Percentiles rank a stretch among this genome's conserved stretches.
phyloP scores from a whole-genome alignment of 2,113 vertebrate species.

The Nerophis lumbriciformis region DNA sequence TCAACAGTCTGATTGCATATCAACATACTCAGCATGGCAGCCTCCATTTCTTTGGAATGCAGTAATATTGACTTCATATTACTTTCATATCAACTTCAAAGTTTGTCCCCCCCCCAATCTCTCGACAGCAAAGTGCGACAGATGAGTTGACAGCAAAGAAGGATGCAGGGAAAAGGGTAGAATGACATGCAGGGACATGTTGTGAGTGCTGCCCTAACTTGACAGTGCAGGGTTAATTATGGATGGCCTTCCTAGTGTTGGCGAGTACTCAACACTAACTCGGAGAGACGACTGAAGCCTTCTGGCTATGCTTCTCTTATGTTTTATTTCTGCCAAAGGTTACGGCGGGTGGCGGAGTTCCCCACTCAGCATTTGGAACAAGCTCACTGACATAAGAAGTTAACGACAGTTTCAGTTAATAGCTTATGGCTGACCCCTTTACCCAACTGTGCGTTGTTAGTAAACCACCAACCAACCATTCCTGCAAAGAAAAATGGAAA shows the following conservation, averaged over 20 bases:
- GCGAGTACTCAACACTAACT: slow-evolving; percentile 40
- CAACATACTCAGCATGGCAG: too few species aligned
- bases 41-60: slow-evolving; percentile 18
- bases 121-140: slow-evolving; percentile 26
- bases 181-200: slow-evolving; percentile 60
- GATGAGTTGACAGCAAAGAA: slow-evolving; percentile 49
- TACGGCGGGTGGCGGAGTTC: slow-evolving; percentile 18
- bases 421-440: slow-evolving; percentile 45
- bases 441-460: slow-evolving; percentile 26
- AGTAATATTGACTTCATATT: slow-evolving; percentile 17
- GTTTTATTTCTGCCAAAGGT: slow-evolving; percentile 55
- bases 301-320: slow-evolving; percentile 46
- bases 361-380: slow-evolving; percentile 30
- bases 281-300: slow-evolving; percentile 37
- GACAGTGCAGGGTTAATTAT: slow-evolving; percentile 66
- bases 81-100: slow-evolving; percentile 48
- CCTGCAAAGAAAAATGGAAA: too few species aligned
- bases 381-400: slow-evolving; percentile 41
- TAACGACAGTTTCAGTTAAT: slow-evolving; percentile 39
- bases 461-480: slow-evolving; percentile 1
- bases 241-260: slow-evolving; percentile 52
- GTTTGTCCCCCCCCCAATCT: slow-evolving; percentile 22
- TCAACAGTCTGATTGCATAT: too few species aligned
- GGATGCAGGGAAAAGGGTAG: slow-evolving; percentile 42
- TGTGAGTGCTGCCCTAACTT: slow-evolving; percentile 51